A percentile compares a stretch with the other conserved stretches of the same genome.
Evolutionary conservation across 1,140 invertebrate species (phyloP).

Genomic region (Solenopsis invicta): DNA sequence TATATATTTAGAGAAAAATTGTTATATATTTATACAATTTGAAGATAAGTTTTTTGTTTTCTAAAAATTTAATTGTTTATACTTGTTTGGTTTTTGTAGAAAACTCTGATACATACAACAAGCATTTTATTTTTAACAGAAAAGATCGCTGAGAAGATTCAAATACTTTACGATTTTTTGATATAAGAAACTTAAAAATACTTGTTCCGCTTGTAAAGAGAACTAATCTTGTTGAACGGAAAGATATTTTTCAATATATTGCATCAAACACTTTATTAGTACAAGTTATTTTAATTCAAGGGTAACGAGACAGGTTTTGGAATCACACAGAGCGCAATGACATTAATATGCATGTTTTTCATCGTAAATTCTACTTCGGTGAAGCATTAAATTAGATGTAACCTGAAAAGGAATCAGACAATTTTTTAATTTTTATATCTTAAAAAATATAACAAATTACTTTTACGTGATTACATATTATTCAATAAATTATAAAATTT

Average conservation of each 20-base stretch:
- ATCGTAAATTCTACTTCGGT: neutral
- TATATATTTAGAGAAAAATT: too few species aligned
- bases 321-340: slow-evolving; percentile 5
- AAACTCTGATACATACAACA: neutral
- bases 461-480: neutral
- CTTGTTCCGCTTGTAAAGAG: neutral
- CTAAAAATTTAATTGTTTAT: too few species aligned
- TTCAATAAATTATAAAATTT: neutral
- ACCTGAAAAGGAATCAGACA: neutral
- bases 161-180: neutral
- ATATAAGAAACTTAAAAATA: neutral
- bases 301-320: slow-evolving; percentile 29
- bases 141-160: neutral
- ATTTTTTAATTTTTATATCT: neutral
- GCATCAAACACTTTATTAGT: slow-evolving; percentile 11
- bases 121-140: neutral
- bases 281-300: slow-evolving; percentile 38
- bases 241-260: slow-evolving; percentile 17
- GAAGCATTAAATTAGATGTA: neutral
- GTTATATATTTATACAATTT: too few species aligned
- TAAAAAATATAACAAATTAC: neutral
- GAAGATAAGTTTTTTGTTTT: too few species aligned
- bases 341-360: slow-evolving; percentile 30
- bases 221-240: neutral
- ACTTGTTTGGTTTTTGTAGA: too few species aligned